Base-by-base conservation (phyloP, 1,140 invertebrate species). In the Macrocentrus cingulum region DNA sequence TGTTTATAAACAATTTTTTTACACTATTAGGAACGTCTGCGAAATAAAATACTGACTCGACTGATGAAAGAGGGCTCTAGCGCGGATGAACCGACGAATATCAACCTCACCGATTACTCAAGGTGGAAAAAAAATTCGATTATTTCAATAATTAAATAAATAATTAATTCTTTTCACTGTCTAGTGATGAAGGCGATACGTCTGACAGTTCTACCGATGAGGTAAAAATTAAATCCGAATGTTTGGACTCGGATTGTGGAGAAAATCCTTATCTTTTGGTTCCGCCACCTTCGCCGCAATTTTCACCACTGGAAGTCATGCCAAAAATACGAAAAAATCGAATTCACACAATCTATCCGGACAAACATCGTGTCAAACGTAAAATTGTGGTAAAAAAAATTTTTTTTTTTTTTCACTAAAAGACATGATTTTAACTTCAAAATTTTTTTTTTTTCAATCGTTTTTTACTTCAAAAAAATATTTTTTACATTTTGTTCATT, bases 31-130 rank as follows among this genome's bases (percentile, higher is more conserved):
- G 90, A 91, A 74, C 85, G 83, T 70, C 77, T 93, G 18, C 82
- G 91, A 54, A 84, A 83, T 49, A 92, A 92, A 81, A 91, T 93
- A 63, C 83, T 92, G 19, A 85, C 85, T 59, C 85, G 90, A 71
- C 76, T 94, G 59, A 75, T 88, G 49, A 88, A 91, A 78, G 88
- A 90, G 78, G 91, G 91, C 1, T 94, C 91, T 1, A 93, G 86
- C 74, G 90, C 91, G 8, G 91, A 94, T 66, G 91, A 93, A 70
- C 91, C 91, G 16, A 87, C 88, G 0, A 92, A 92, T 74, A 91
- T 94, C 57, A 84, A 86, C 49, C 74, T 94, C 8, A 91, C 90
- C 25, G 91, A 92, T 78, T 92, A 92, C 69, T 91, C 91, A 0
- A 92, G 90, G 91, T 91, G 80, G 39, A 16, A 39, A 51, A 51